Percentiles rank a stretch among this genome's conserved stretches.
Conservation (phyloP, 1,140 invertebrate genomes). For the Helicoverpa armigera region DNA sequence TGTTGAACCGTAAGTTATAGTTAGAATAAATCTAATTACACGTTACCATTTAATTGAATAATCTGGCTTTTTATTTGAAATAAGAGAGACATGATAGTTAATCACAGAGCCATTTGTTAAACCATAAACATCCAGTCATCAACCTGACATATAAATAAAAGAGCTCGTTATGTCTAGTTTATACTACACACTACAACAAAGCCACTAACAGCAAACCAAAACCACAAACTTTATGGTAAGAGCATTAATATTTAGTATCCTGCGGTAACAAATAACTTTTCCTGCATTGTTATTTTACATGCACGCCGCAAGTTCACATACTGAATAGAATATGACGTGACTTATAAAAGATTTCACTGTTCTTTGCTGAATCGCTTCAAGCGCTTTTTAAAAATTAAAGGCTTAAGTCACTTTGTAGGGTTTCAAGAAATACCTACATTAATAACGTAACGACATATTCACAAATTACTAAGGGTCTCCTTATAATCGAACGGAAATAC, state of each 20-base stretch:
- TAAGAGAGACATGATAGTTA: no score
- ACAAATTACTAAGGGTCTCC: not conserved
- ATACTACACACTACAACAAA: not conserved
- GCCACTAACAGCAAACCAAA: not conserved
- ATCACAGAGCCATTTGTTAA: no score
- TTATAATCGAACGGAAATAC: conserved; percentile 9
- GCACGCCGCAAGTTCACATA: not conserved
- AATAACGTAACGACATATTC: conserved; percentile 7
- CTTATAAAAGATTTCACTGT: not conserved
- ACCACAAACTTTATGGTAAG: not conserved
- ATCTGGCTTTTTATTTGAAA: no score
- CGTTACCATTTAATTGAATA: no score
- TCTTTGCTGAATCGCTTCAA: not conserved
- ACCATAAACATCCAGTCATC: no score
- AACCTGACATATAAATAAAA: not conserved
- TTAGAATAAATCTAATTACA: no score
- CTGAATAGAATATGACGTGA: not conserved
- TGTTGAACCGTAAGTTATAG: no score
- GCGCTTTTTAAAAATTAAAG: conserved; percentile 2
- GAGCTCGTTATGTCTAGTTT: no score
- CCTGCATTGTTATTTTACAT: conserved; percentile 14
- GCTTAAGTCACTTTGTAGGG: conserved; percentile 6
- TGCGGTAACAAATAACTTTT: conserved; percentile 16
- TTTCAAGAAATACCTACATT: conserved; percentile 1
- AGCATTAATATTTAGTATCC: conserved; percentile 20